Conservation (phyloP, 2,888 invertebrate genomes). For the Morpho achilles region DNA sequence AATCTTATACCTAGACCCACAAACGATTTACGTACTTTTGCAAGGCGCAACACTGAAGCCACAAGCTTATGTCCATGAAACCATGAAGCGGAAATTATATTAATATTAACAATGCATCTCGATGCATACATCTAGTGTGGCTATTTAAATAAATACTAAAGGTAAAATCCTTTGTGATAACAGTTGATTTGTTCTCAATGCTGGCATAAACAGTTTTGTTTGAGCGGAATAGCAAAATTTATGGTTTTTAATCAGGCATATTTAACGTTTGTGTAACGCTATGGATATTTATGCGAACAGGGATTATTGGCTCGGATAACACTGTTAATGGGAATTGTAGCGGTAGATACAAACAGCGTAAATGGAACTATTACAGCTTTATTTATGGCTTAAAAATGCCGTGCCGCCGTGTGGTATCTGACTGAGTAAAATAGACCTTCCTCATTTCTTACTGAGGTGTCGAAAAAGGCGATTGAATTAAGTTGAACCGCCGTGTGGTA, state of each 20-base stretch:
- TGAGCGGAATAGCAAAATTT: slow-evolving; percentile 14
- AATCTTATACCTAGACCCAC: too few species aligned
- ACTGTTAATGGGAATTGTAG: slow-evolving; percentile 16
- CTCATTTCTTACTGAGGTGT: too few species aligned
- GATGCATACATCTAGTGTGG: too few species aligned
- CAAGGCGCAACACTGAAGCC: too few species aligned
- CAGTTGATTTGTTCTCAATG: neutral
- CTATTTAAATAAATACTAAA: neutral
- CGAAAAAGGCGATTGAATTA: too few species aligned
- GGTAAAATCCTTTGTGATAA: neutral
- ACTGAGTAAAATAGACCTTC: too few species aligned
- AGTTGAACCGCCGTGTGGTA: too few species aligned
- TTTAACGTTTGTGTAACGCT: slow-evolving; percentile 16
- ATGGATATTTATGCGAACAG: slow-evolving; percentile 15
- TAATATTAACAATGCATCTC: too few species aligned
- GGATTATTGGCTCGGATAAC: slow-evolving; percentile 14
- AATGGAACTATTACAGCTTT: slow-evolving; percentile 8
- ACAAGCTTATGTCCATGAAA: too few species aligned
- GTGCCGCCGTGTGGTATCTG: too few species aligned
- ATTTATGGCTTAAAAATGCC: slow-evolving; percentile 3
- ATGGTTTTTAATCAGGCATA: slow-evolving; percentile 21
- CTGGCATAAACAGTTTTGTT: slow-evolving; percentile 4
- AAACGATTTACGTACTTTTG: too few species aligned
- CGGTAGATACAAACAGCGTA: slow-evolving; percentile 12
- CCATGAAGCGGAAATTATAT: too few species aligned